Evolutionary conservation across 2,888 invertebrate genomes (phyloP), one percentile per base, ranked within the genome.

Genomic region (Mythimna loreyi): DNA sequence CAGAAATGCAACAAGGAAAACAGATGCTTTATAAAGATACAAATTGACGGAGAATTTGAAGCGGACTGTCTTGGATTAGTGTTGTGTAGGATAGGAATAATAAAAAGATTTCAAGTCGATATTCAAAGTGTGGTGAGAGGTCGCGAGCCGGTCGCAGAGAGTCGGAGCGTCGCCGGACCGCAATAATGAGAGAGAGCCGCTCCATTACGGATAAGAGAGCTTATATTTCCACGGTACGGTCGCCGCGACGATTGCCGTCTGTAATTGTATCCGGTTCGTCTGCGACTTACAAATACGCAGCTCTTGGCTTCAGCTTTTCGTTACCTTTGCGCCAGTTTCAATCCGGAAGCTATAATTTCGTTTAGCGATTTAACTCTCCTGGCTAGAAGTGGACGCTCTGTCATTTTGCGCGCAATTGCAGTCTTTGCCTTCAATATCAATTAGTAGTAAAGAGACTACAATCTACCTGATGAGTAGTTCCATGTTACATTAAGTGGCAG

Each of bases 181-280:
- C 91, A 89, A 91, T 95, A 94, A 94, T 93, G 89, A 93, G 90
- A 92, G 91, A 92, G 91, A 92, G 91, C 87, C 88, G 85, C 87
- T 89, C 89, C 85, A 89, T 93, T 92, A 91, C 92, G 86, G 87
- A 86, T 89, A 90, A 91, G 87, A 89, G 92, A 90, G 92, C 90
- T 90, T 91, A 92, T 92, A 92, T 90, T 90, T 92, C 89, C 86
- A 85, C 87, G 90, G 91, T 87, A 63, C 91, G 89, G 83, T 82
- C 82, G 80, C 85, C 80, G 86, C 86, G 88, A 88, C 89, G 90
- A 92, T 93, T 91, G 91, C 88, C 86, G 91, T 84, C 93, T 94
- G 92, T 95, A 95, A 95, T 95, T 95, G 93, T 92, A 90, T 95
- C 95, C 94, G 94, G 90, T 86, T 84, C 85, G 85, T 85, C 82